These are phyloP conservation scores for Pelosia muscerda DNA, from an alignment of 2,888 invertebrate genomes.

Conservation along the genomic window DNA sequence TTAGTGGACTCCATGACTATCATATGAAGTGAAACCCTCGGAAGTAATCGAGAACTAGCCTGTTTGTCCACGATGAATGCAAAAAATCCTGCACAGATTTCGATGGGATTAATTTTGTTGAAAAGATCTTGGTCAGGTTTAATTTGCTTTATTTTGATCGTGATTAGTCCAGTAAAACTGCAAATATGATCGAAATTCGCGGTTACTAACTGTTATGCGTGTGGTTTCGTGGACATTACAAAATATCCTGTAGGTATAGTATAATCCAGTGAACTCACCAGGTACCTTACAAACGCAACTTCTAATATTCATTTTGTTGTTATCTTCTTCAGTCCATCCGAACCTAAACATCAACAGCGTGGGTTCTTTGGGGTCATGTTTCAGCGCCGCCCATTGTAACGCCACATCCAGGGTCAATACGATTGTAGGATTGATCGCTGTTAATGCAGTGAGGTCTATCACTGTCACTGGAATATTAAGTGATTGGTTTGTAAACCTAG, in stretches of 20 bases:
- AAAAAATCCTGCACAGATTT: no score
- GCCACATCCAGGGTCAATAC: constrained; percentile 66
- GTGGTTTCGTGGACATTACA: no score
- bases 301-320: constrained; percentile 40
- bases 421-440: constrained; percentile 47
- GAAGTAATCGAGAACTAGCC: no score
- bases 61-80: no score
- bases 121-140: no score
- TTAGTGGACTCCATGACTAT: no score
- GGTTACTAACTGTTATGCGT: neutral
- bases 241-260: no score
- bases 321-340: constrained; percentile 61
- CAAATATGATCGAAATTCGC: neutral
- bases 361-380: constrained; percentile 64
- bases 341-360: constrained; percentile 73
- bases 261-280: constrained; percentile 52
- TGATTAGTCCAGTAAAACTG: no score
- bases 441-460: constrained; percentile 62
- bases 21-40: no score
- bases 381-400: constrained; percentile 64
- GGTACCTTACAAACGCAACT: constrained; percentile 70
- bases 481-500: no score
- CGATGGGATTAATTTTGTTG: no score
- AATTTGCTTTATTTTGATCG: no score
- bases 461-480: constrained; percentile 31